Conservation (phyloP, 2,113 vertebrate species). For the Dunckerocampus dactyliophorus region DNA sequence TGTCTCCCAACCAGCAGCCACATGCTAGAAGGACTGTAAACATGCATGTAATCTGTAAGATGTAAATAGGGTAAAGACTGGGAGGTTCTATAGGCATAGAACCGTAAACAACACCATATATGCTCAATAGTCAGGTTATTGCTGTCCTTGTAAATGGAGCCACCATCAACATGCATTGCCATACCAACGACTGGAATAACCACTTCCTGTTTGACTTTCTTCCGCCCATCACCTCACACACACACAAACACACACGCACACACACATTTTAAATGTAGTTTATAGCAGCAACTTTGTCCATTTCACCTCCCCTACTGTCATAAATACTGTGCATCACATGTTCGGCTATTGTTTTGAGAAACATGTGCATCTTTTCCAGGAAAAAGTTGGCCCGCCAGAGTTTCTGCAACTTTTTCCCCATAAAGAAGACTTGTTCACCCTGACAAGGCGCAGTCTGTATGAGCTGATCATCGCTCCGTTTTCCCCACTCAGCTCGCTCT, state of each 20-base stretch:
- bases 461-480: conserved; percentile 15
- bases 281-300: conserved; percentile 9
- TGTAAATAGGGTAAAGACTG: no score
- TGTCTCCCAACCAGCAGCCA: no score
- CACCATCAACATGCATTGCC: neutral
- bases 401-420: neutral
- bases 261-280: no score
- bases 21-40: no score
- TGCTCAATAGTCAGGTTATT: neutral
- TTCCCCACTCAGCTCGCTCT: conserved; percentile 19
- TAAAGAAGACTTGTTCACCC: neutral
- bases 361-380: neutral
- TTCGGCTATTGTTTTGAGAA: no score
- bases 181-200: neutral
- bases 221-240: neutral
- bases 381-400: neutral
- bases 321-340: neutral
- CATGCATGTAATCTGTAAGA: no score
- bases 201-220: neutral
- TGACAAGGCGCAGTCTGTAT: neutral
- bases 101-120: no score
- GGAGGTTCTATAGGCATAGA: no score
- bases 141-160: neutral
- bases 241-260: no score
- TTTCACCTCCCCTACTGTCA: neutral